Conservation (phyloP, 2,888 invertebrate genomes). For the Hemithea aestivaria region DNA sequence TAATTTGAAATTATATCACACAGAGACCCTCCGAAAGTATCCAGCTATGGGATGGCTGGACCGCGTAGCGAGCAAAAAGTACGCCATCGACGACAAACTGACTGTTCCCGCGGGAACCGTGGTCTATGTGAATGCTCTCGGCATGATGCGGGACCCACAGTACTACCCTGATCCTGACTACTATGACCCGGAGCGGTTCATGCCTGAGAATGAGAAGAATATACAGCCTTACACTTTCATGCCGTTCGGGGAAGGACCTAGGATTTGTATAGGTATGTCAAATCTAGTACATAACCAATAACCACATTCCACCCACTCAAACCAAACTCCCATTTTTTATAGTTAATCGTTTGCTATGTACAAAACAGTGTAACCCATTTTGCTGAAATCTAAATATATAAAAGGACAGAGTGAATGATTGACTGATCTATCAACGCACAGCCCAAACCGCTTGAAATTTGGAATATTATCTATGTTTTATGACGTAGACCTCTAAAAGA, state of each 20-base stretch:
- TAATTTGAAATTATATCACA: too few species aligned
- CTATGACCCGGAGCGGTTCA: constrained; percentile 77
- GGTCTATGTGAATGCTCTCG: constrained; percentile 39
- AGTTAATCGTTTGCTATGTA: too few species aligned
- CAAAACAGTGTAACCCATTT: too few species aligned
- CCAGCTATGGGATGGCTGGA: constrained; percentile 48
- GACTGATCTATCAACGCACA: too few species aligned
- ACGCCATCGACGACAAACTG: constrained; percentile 38
- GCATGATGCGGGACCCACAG: constrained; percentile 56
- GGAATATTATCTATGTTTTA: too few species aligned
- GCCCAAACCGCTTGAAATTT: too few species aligned
- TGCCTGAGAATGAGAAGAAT: constrained; percentile 69
- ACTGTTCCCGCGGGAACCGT: constrained; percentile 41
- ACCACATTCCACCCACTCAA: too few species aligned
- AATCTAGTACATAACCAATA: too few species aligned
- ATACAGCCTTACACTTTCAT: constrained; percentile 46
- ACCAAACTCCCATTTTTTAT: too few species aligned
- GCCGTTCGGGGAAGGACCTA: constrained; percentile 78
- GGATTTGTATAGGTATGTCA: constrained; percentile 81
- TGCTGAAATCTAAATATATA: too few species aligned
- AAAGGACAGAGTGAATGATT: too few species aligned
- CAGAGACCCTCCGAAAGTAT: constrained; percentile 46
- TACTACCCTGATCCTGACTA: constrained; percentile 70
- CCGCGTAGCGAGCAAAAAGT: constrained; percentile 34
- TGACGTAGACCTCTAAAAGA: too few species aligned